Evolutionary conservation across 2,113 vertebrate species (phyloP), one percentile per base, ranked within the genome.

Genomic region (Opisthocomus hoazin): DNA sequence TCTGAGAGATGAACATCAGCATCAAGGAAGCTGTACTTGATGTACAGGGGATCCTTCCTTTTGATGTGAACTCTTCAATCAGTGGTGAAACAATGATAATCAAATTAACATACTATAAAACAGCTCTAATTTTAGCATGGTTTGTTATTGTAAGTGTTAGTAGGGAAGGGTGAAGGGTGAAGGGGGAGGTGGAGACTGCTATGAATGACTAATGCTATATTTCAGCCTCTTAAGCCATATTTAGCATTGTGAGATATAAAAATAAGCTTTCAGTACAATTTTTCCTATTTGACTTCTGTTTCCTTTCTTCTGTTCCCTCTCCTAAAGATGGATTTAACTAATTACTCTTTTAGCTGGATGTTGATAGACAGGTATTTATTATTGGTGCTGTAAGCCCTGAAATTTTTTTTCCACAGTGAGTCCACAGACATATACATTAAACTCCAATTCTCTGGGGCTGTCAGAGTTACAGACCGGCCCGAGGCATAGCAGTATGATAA

Each of bases 341-440:
- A 98, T 98, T 98, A 98, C 95, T 98, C 98, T 98, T 98, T 98
- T 98, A 97, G 98, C 97, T 96, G 96, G 97, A 97, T 92, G 90
- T 97, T 98, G 98, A 98, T 95, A 96, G 98, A 98, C 98, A 96
- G 97, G 96, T 98, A 97, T 98, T 98, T 98, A 98, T 98, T 98
- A 97, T 97, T 78, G 80, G 97, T 96, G 95, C 96, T 96, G 93
- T 98, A 96, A 98, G 97, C 95, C 96, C 94, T 94, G 98, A 98
- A 97, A 93, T 93, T 98, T 97, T 97, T 98, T 98, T 98, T 97
- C 94, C 69, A 83, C 96, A 95, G 89, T 46, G 90, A 97, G 96
- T 94, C 94, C 84, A 93, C 96, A 96, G 96, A 97, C 93, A 77
- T 97, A 96, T 94, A 97, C 83, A 95, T 97, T 98, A 97, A 98